phyloP scores from a whole-genome alignment of 2,113 vertebrate genomes.

The Cebus imitator region DNA sequence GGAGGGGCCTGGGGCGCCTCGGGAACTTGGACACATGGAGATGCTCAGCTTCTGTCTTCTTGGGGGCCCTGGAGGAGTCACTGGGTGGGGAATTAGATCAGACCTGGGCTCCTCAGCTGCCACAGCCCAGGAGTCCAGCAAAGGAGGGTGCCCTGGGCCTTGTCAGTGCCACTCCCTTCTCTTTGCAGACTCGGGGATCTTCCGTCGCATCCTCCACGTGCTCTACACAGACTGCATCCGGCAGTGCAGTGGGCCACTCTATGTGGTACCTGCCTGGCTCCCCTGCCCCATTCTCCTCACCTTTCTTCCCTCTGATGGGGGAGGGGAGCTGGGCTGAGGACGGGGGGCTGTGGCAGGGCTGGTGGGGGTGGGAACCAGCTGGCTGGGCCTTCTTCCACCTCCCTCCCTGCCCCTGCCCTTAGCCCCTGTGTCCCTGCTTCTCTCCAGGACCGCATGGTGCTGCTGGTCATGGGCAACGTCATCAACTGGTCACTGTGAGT shows the following conservation, averaged over 20 bases:
- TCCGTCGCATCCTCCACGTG: conserved; percentile 90
- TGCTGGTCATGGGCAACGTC: conserved; percentile 97
- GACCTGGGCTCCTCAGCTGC: not conserved
- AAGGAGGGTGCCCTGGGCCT: fast-evolving
- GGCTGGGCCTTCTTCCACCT: conserved; percentile 20
- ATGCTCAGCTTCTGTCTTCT: not conserved
- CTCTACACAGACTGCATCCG: conserved; percentile 96
- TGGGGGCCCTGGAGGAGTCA: not conserved
- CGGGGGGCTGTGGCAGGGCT: not conserved
- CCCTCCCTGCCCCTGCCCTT: not conserved
- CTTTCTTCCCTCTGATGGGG: not conserved
- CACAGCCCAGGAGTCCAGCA: fast-evolving
- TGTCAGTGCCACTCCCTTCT: not conserved
- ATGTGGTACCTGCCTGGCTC: conserved; percentile 89
- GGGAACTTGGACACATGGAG: not conserved
- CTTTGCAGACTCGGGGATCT: conserved; percentile 89
- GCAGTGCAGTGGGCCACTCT: conserved; percentile 97
- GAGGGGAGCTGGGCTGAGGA: not conserved
- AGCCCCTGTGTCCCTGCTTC: not conserved
- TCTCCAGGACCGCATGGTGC: conserved; percentile 95
- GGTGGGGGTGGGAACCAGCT: not conserved
- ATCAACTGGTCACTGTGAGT: conserved; percentile 99
- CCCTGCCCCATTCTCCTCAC: not conserved
- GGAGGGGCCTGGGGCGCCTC: not conserved
- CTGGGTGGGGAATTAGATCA: not conserved